Conservation (phyloP, 2,113 vertebrate species). For the Syngnathus scovelli region DNA sequence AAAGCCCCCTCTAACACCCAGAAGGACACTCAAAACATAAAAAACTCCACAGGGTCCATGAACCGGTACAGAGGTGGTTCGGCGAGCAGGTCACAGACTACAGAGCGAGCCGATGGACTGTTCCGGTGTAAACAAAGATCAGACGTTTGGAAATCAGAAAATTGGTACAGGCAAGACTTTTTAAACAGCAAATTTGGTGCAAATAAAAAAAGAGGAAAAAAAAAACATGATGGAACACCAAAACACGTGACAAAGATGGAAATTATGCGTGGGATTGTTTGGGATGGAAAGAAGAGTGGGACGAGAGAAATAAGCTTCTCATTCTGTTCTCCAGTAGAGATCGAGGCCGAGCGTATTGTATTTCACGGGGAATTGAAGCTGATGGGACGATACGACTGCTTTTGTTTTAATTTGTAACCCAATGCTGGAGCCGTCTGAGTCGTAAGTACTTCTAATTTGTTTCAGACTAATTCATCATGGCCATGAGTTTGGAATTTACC, state of each 20-base stretch:
- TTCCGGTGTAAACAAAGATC: background rate
- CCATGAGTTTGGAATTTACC: conserved; percentile 50
- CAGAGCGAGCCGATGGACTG: too few species aligned
- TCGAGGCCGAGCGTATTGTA: conserved; percentile 49
- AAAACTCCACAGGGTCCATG: too few species aligned
- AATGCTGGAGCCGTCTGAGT: conserved; percentile 67
- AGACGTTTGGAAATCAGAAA: background rate
- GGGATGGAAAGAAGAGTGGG: conserved; percentile 10
- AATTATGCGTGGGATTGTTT: background rate
- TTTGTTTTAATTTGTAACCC: conserved; percentile 73
- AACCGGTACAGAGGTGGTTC: too few species aligned
- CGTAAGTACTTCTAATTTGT: conserved; percentile 64
- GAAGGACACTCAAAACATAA: too few species aligned
- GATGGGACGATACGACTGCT: conserved; percentile 63
- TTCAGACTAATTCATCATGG: conserved; percentile 65
- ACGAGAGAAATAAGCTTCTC: conserved; percentile 32
- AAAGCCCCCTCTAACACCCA: too few species aligned
- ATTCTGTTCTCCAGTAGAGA: conserved; percentile 35
- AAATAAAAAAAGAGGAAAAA: background rate
- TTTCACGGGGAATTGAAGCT: conserved; percentile 63
- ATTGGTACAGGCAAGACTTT: background rate
- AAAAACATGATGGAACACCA: background rate
- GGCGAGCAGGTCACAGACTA: too few species aligned
- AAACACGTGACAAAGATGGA: conserved; percentile 26
- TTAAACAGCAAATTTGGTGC: background rate